phyloP scores from a whole-genome alignment of 1,140 invertebrate species.

The Zaprionus ornatus region DNA sequence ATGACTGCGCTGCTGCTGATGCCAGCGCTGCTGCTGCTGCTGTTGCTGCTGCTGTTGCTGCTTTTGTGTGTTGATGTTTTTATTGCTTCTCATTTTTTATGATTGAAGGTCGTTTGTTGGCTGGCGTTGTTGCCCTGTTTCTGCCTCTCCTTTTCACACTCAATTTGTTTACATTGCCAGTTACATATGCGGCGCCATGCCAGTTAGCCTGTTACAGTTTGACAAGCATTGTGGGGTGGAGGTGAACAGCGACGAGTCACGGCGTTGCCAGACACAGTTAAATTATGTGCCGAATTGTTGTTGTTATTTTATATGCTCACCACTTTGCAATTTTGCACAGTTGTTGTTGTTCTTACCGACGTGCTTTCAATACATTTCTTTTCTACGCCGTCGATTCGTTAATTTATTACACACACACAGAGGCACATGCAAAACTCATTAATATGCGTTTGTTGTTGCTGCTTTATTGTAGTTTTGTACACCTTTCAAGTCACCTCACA shows the following conservation, averaged over 20 bases:
- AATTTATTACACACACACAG: constrained; percentile 53
- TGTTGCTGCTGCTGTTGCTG: constrained; percentile 23
- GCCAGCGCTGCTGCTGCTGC: constrained; percentile 1
- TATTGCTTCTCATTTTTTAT: constrained; percentile 63
- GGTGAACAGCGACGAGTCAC: background rate
- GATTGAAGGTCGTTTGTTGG: constrained; percentile 66
- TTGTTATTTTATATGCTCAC: background rate
- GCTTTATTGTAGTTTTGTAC: constrained; percentile 46
- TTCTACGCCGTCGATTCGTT: constrained; percentile 36
- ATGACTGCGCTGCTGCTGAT: constrained; percentile 33
- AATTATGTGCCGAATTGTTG: constrained; percentile 12
- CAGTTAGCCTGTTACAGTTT: constrained; percentile 27
- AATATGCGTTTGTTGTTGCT: constrained; percentile 67
- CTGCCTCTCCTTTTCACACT: constrained; percentile 19
- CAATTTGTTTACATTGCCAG: constrained; percentile 37
- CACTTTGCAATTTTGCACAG: constrained; percentile 31
- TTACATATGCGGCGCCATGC: background rate
- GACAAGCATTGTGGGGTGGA: constrained; percentile 18
- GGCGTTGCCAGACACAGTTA: background rate
- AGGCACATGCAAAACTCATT: constrained; percentile 66
- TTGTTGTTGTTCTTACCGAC: constrained; percentile 9
- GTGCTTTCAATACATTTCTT: constrained; percentile 42
- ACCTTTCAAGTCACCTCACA: constrained; percentile 56
- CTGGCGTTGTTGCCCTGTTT: constrained; percentile 9
- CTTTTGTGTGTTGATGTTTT: constrained; percentile 49